phyloP scores from a whole-genome alignment of 2,797 vertebrate genomes.

The Pagetopsis macropterus region DNA sequence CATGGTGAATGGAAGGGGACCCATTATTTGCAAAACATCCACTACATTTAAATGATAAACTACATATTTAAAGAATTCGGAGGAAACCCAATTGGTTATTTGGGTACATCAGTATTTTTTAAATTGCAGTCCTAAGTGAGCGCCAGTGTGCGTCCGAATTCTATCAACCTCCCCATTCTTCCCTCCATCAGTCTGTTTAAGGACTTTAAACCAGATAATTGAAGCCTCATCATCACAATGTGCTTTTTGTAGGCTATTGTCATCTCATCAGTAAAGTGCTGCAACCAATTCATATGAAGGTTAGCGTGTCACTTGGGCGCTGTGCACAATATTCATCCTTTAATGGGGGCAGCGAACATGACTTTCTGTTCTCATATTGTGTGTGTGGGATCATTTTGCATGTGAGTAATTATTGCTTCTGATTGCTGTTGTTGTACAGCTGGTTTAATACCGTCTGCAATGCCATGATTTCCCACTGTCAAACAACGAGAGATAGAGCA shows the following conservation, averaged over 20 bases:
- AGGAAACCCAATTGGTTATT: slow-evolving; percentile 37
- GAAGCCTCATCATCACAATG: slow-evolving; percentile 54
- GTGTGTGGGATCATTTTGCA: slow-evolving; percentile 32
- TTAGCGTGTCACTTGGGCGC: slow-evolving; percentile 43
- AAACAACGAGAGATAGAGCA: slow-evolving; percentile 31
- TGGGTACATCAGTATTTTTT: slow-evolving; percentile 51
- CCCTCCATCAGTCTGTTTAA: slow-evolving; percentile 46
- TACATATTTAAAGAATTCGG: slow-evolving; percentile 14
- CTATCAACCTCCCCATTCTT: slow-evolving; percentile 60
- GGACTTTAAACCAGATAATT: slow-evolving; percentile 66
- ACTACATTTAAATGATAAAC: slow-evolving; percentile 17
- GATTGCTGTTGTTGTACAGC: slow-evolving; percentile 29
- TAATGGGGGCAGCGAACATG: slow-evolving; percentile 38
- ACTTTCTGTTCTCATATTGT: slow-evolving; percentile 53
- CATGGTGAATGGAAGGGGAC: slow-evolving; percentile 11
- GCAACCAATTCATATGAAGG: slow-evolving; percentile 54
- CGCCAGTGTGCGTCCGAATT: slow-evolving; percentile 56
- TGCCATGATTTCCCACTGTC: slow-evolving; percentile 32
- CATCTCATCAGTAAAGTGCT: slow-evolving; percentile 67
- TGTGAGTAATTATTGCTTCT: slow-evolving; percentile 33
- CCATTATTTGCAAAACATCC: slow-evolving; percentile 5
- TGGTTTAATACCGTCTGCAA: slow-evolving; percentile 17
- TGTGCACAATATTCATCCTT: slow-evolving; percentile 46
- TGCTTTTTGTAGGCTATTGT: slow-evolving; percentile 59
- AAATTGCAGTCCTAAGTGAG: slow-evolving; percentile 36